Conservation (phyloP, 2,113 vertebrate genomes). For the Oryzias melastigma region DNA sequence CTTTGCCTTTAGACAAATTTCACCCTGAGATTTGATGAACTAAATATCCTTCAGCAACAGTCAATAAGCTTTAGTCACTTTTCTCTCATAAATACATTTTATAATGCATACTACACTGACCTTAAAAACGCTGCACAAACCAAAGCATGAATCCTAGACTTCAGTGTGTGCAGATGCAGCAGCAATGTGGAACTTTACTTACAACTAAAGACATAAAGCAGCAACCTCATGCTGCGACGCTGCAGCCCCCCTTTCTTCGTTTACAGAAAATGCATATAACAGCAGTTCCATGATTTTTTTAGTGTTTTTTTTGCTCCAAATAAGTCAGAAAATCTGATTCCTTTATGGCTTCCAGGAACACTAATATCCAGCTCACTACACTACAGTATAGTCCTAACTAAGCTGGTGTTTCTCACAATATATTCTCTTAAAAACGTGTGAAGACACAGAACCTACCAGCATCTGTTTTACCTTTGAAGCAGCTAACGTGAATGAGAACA, state of each 20-base stretch:
- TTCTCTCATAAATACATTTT: constrained; percentile 31
- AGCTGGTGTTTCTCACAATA: constrained; percentile 41
- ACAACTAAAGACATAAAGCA: constrained; percentile 7
- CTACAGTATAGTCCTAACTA: constrained; percentile 3
- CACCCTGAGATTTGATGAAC: constrained; percentile 69
- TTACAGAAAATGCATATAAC: constrained; percentile 49
- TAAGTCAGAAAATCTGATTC: constrained; percentile 3
- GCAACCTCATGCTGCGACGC: constrained; percentile 10
- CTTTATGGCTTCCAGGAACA: constrained; percentile 15
- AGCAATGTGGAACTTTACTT: constrained; percentile 16
- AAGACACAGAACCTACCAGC: constrained; percentile 22
- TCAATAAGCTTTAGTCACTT: constrained; percentile 25
- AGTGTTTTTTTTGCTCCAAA: constrained; percentile 1
- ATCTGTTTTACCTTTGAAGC: constrained; percentile 26
- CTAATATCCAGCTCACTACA: background rate
- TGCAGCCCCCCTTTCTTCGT: background rate
- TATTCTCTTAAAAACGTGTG: constrained; percentile 20
- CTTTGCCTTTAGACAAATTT: constrained; percentile 52
- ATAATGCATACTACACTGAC: constrained; percentile 28
- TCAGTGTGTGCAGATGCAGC: constrained; percentile 16
- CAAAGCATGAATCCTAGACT: constrained; percentile 30
- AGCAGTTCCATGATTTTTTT: background rate
- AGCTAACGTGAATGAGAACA: constrained; percentile 23
- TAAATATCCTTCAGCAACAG: constrained; percentile 50
- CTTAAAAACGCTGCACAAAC: constrained; percentile 34